Evolutionary conservation across 2,113 vertebrate genomes (phyloP).

Genomic region (Pionites leucogaster): DNA sequence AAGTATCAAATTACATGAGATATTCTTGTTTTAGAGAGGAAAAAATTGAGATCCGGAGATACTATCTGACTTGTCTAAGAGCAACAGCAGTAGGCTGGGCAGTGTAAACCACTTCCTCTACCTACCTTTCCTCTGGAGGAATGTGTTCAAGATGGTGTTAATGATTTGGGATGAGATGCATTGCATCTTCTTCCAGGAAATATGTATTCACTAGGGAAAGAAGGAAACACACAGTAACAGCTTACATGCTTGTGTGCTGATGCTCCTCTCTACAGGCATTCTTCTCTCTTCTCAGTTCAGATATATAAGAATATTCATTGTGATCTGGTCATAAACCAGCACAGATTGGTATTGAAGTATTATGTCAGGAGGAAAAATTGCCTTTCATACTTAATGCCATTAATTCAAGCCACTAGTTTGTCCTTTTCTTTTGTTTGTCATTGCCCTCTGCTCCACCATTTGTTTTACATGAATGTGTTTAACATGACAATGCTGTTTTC

Average conservation of each 20-base stretch:
- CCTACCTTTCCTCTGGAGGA: neutral
- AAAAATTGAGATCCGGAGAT: neutral
- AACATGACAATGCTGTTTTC: neutral
- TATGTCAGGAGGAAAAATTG: slow-evolving; percentile 24
- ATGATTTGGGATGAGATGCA: neutral
- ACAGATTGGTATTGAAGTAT: slow-evolving; percentile 30
- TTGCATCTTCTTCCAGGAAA: neutral
- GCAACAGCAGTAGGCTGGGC: neutral
- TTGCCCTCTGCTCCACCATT: slow-evolving; percentile 36
- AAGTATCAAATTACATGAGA: neutral
- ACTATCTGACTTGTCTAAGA: neutral
- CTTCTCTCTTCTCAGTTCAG: neutral
- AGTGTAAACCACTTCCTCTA: neutral
- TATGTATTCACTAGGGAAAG: neutral
- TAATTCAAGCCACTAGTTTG: slow-evolving; percentile 17
- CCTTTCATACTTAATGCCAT: slow-evolving; percentile 7
- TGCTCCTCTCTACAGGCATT: neutral
- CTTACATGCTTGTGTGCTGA: neutral
- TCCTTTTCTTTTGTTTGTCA: slow-evolving; percentile 48
- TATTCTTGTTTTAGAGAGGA: neutral
- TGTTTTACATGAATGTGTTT: slow-evolving; percentile 6
- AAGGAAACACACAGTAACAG: neutral
- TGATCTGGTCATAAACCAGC: slow-evolving; percentile 55
- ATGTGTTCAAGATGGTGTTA: neutral
- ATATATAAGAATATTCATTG: slow-evolving; percentile 46